Evolutionary conservation across 2,797 vertebrate species (phyloP).

Genomic region (Gambelia wislizenii): DNA sequence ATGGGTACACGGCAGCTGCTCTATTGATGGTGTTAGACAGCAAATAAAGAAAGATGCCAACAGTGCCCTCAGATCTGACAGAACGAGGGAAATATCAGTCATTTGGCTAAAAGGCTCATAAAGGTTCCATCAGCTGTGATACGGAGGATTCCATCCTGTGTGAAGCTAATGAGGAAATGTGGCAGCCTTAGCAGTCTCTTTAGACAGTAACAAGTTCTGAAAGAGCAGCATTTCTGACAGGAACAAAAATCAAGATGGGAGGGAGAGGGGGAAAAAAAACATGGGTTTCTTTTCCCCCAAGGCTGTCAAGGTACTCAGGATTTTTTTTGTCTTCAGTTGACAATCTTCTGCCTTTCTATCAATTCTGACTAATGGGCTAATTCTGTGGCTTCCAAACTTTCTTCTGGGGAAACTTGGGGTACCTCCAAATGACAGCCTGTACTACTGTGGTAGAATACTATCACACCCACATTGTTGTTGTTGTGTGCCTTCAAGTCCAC

Average conservation of each 20-base stretch:
- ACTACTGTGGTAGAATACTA: too few species aligned
- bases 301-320: not conserved
- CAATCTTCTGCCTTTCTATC: constrained; percentile 1
- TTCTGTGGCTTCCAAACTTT: not conserved
- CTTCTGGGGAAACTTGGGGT: not conserved
- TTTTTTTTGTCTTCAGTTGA: not conserved
- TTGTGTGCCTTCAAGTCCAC: too few species aligned
- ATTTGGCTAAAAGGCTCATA: constrained; percentile 84
- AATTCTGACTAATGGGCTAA: not conserved
- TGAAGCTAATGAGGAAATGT: constrained; percentile 82
- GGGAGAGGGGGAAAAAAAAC: too few species aligned
- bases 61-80: constrained; percentile 82
- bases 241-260: too few species aligned
- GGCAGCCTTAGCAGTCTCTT: constrained; percentile 74
- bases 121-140: constrained; percentile 81
- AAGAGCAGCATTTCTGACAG: not conserved
- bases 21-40: constrained; percentile 82
- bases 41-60: constrained; percentile 82
- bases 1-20: constrained; percentile 80
- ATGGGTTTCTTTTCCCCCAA: too few species aligned
- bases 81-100: constrained; percentile 83
- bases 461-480: too few species aligned
- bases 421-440: not conserved
- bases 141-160: constrained; percentile 76
- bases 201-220: constrained; percentile 66